Conservation (phyloP, 2,888 invertebrate species). For the Apodemia duryi region DNA sequence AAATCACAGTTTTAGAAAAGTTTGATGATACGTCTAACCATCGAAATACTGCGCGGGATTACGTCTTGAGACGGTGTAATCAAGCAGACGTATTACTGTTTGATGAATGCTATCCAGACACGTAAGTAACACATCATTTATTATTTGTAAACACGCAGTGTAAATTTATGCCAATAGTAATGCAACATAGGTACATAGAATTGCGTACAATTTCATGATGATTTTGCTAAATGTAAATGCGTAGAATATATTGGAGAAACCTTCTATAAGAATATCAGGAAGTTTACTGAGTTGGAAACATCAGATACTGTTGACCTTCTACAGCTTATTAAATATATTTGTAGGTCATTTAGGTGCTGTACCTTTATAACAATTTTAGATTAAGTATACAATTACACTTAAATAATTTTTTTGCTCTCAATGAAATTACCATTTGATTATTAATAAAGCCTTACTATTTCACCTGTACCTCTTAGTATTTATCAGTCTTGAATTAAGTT, state of each 20-base stretch:
- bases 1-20: conserved; percentile 64
- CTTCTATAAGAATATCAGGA: conserved; percentile 2
- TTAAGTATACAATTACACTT: neutral
- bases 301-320: conserved; percentile 10
- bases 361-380: neutral
- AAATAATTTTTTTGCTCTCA: neutral
- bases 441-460: neutral
- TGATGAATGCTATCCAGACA: conserved; percentile 82
- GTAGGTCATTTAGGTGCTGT: conserved; percentile 30
- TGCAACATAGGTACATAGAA: conserved; percentile 8
- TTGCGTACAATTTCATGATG: conserved; percentile 1
- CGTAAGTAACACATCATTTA: conserved; percentile 63
- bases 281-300: conserved; percentile 11
- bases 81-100: conserved; percentile 82
- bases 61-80: conserved; percentile 82
- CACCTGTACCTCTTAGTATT: no score
- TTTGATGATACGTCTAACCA: conserved; percentile 62
- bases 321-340: conserved; percentile 15
- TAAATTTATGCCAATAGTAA: conserved; percentile 22
- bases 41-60: conserved; percentile 61
- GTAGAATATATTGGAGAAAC: neutral
- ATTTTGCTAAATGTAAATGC: neutral
- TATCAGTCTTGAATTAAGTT: no score
- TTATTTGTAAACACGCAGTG: conserved; percentile 15
- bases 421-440: neutral